A percentile compares a stretch with the other conserved stretches of the same genome.
phyloP scores from a whole-genome alignment of 2,888 invertebrate genomes.

The Muschampia plurimacula region DNA sequence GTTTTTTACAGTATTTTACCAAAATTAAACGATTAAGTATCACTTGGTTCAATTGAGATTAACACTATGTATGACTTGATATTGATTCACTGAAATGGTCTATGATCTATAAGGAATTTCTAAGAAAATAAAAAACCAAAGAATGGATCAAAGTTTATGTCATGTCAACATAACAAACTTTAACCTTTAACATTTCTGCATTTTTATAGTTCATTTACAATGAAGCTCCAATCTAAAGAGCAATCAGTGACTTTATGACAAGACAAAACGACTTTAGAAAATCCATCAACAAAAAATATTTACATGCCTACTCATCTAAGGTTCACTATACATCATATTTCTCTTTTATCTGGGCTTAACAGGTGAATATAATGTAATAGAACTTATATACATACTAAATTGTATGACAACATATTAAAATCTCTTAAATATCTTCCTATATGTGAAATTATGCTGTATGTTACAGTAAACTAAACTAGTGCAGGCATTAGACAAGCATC shows the following conservation, averaged over 20 bases:
- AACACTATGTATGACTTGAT: background rate
- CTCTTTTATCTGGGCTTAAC: constrained; percentile 24
- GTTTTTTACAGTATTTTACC: background rate
- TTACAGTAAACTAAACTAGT: constrained; percentile 57
- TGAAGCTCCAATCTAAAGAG: constrained; percentile 73
- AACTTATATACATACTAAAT: constrained; percentile 28
- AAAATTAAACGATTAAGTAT: background rate
- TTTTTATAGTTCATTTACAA: constrained; percentile 80
- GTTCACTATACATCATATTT: constrained; percentile 56
- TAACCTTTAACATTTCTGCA: constrained; percentile 75
- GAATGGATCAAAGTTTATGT: constrained; percentile 75
- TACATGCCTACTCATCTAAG: constrained; percentile 58
- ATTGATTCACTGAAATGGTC: background rate
- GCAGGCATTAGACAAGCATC: constrained; percentile 44
- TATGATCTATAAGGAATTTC: background rate
- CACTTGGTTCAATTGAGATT: too few relatives aligned
- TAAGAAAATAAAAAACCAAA: constrained; percentile 28
- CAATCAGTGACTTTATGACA: constrained; percentile 63
- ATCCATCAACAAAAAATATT: constrained; percentile 68
- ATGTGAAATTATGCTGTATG: constrained; percentile 60
- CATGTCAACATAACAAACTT: constrained; percentile 61
- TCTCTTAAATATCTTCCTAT: constrained; percentile 49
- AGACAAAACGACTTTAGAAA: constrained; percentile 74
- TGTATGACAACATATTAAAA: constrained; percentile 6
- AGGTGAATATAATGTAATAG: constrained; percentile 30